Evolutionary conservation across 2,113 vertebrate species (phyloP), one percentile per base, ranked within the genome.

Genomic region (Amphiprion ocellaris): DNA sequence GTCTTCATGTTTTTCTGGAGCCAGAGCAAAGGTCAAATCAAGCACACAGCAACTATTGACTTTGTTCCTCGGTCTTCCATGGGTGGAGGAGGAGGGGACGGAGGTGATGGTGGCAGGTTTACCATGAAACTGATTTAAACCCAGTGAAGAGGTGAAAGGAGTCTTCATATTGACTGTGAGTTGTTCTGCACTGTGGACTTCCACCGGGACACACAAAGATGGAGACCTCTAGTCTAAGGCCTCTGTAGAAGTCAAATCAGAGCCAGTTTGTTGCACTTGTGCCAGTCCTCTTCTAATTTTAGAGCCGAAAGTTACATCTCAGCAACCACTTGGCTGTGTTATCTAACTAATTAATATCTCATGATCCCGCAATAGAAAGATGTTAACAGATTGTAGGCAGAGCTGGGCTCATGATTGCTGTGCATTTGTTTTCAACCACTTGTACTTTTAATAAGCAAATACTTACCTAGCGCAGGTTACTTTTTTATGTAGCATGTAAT

Each of bases 1-100:
- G 88, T 96, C 50, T 96, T 97, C 81, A 97, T 98, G 80, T 96
- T 96, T 78, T 94, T 97, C 79, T 98, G 96, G 96, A 97, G 96
- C 79, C 95, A 96, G 81, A 94, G 96, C 87, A 95, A 95, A 73
- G 97, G 97, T 16, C 95, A 95, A 60, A 96, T 97, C 86, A 97
- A 96, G 75, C 96, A 96, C 87, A 97, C 95, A 0, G 86, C 95
- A 17, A 95, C 94, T 41, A 96, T 97, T 33, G 95, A 97, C 80
- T 96, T 96, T 81, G 96, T 96, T 33, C 94, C 96, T 11, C 93
- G 89, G 17, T 92, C 84, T 53, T 95, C 91, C 30, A 91, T 82
- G 92, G 93, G 87, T 28, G 92, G 94, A 26, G 94, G 86, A 19
- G 93, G 86, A 70, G 92, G 92, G 9, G 93, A 93, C 0, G 93